Conservation (phyloP, 2,888 invertebrate genomes). For the Chloromyia formosa region DNA sequence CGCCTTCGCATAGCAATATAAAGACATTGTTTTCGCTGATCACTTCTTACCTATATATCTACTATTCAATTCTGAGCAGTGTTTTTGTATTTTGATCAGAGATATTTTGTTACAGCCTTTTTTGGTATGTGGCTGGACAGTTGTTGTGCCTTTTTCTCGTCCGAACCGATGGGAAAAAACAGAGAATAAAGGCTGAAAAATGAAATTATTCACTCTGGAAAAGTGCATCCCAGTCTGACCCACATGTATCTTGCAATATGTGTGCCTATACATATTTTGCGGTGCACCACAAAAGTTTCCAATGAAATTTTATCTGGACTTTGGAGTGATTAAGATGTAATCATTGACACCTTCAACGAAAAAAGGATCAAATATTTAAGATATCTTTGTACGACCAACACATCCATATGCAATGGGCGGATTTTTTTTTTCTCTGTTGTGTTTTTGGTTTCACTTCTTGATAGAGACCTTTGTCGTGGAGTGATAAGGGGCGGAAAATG, state of each 20-base stretch:
- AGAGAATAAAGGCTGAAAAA: not conserved
- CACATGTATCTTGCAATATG: not conserved
- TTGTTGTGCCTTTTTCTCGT: slow-evolving; percentile 31
- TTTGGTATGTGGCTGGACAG: slow-evolving; percentile 25
- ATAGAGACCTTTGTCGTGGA: not conserved
- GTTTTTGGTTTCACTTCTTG: not conserved
- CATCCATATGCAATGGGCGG: not conserved
- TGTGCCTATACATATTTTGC: slow-evolving; percentile 12
- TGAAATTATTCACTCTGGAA: no score
- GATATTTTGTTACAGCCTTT: slow-evolving; percentile 6
- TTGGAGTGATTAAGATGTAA: slow-evolving; percentile 38
- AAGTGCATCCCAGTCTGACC: no score
- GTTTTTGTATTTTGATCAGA: slow-evolving; percentile 28
- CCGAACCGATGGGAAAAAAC: not conserved
- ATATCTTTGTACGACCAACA: slow-evolving; percentile 11
- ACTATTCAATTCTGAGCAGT: slow-evolving; percentile 10
- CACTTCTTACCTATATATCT: slow-evolving; percentile 11
- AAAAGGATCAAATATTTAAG: slow-evolving; percentile 40
- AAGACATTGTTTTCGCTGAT: slow-evolving; percentile 13
- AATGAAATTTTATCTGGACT: slow-evolving; percentile 32
- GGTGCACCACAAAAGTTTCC: slow-evolving; percentile 30
- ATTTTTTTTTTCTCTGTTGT: not conserved
- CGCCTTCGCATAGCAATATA: not conserved
- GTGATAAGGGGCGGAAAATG: not conserved
- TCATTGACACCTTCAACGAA: slow-evolving; percentile 41